Evolutionary conservation across 2,113 vertebrate species (phyloP).

Genomic region (Eira barbara): DNA sequence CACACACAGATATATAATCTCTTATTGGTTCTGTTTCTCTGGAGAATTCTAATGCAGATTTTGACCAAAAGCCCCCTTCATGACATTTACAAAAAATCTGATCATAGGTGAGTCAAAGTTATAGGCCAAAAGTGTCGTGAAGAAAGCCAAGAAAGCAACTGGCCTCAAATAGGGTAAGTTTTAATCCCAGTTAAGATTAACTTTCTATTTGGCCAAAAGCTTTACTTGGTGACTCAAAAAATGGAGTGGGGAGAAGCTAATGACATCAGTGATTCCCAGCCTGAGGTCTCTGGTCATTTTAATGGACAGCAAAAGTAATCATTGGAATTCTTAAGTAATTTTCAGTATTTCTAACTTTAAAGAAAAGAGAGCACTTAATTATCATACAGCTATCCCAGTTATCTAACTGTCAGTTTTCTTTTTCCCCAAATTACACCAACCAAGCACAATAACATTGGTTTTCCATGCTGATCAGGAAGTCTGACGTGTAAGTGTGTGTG

Average conservation of each 20-base stretch:
- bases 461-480: neutral
- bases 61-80: neutral
- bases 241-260: neutral
- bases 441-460: conserved; percentile 8
- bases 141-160: conserved; percentile 19
- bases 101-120: conserved; percentile 18
- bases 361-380: neutral
- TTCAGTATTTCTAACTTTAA: conserved; percentile 40
- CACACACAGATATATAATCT: neutral
- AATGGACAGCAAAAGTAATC: neutral
- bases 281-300: neutral
- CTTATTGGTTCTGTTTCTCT: neutral
- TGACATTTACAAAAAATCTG: neutral
- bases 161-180: neutral
- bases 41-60: neutral
- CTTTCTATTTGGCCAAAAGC: conserved; percentile 3
- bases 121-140: neutral
- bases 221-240: conserved; percentile 1
- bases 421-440: conserved; percentile 43
- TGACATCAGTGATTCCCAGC: neutral
- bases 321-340: conserved; percentile 25
- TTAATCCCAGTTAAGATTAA: neutral
- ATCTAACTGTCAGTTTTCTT: neutral
- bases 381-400: neutral
- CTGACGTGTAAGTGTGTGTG: neutral